A percentile compares a stretch with the other conserved stretches of the same genome.
Conservation (phyloP, 1,140 invertebrate genomes). For the Lasaia peninsularis region DNA sequence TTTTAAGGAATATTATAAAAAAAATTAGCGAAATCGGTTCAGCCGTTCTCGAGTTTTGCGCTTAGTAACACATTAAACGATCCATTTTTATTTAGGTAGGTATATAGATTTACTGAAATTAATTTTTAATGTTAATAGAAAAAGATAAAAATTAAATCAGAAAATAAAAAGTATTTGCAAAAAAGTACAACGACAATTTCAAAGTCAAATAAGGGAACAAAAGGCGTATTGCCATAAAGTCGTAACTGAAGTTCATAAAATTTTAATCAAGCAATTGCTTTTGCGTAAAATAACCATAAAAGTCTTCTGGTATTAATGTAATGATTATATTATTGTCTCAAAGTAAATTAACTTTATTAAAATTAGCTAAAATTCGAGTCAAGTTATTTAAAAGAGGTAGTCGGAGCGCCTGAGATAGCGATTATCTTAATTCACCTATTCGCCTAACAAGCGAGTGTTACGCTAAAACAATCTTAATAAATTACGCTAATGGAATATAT, state of each 20-base stretch:
- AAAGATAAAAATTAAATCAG: not conserved
- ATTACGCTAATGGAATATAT: slow-evolving; percentile 58
- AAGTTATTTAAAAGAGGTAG: slow-evolving; percentile 1
- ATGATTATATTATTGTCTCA: not conserved
- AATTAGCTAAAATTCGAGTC: slow-evolving; percentile 5
- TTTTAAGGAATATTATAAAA: no score
- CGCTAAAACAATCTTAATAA: slow-evolving; percentile 49
- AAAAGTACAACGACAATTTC: not conserved
- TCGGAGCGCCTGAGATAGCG: slow-evolving; percentile 22
- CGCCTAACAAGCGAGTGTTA: slow-evolving; percentile 34
- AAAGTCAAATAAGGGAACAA: not conserved
- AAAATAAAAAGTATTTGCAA: not conserved
- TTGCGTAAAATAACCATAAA: not conserved
- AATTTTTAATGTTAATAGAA: no score
- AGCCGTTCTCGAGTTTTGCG: no score
- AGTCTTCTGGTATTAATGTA: not conserved
- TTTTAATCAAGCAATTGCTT: not conserved
- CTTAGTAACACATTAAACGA: no score
- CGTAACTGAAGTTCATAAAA: not conserved
- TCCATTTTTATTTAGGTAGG: no score
- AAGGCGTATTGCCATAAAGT: not conserved
- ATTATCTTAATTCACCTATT: slow-evolving; percentile 45
- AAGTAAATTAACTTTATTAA: not conserved
- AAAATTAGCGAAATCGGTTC: no score
- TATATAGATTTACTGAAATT: no score